phyloP scores from a whole-genome alignment of 2,888 invertebrate species.

The Cerastis leucographa region DNA sequence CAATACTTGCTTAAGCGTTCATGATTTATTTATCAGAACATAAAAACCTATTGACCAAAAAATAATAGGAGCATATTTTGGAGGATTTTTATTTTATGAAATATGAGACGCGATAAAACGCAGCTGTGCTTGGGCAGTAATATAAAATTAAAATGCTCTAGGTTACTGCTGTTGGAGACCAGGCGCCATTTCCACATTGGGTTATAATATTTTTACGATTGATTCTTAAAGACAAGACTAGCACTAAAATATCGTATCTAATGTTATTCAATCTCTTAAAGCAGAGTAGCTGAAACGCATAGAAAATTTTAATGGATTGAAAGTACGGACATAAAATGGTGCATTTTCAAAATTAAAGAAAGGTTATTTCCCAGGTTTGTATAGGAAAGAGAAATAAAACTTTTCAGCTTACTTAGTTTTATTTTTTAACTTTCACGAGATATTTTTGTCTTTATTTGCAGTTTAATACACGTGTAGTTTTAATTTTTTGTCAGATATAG shows the following conservation, averaged over 20 bases:
- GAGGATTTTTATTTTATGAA: constrained; percentile 31
- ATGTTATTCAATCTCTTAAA: constrained; percentile 16
- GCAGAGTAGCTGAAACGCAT: constrained; percentile 15
- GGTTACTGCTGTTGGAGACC: constrained; percentile 22
- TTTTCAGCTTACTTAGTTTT: neutral
- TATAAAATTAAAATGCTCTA: constrained; percentile 52
- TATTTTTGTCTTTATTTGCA: neutral
- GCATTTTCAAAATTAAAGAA: constrained; percentile 29
- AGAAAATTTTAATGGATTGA: constrained; percentile 24
- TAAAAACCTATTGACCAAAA: constrained; percentile 29
- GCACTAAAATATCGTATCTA: constrained; percentile 8
- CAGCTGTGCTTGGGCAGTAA: constrained; percentile 51
- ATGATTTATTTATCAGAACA: constrained; percentile 1
- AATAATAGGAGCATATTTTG: constrained; percentile 17
- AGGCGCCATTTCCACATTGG: constrained; percentile 34
- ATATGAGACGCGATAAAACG: constrained; percentile 50
- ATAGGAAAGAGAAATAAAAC: neutral
- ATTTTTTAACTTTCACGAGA: neutral
- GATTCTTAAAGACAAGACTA: constrained; percentile 24
- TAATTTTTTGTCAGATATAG: neutral
- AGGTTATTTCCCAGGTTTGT: neutral
- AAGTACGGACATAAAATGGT: constrained; percentile 20
- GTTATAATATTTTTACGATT: constrained; percentile 46
- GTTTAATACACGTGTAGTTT: neutral
- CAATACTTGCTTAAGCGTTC: neutral